Evolutionary conservation across 2,113 vertebrate genomes (phyloP), one percentile per base, ranked within the genome.

Genomic region (Bos indicus): DNA sequence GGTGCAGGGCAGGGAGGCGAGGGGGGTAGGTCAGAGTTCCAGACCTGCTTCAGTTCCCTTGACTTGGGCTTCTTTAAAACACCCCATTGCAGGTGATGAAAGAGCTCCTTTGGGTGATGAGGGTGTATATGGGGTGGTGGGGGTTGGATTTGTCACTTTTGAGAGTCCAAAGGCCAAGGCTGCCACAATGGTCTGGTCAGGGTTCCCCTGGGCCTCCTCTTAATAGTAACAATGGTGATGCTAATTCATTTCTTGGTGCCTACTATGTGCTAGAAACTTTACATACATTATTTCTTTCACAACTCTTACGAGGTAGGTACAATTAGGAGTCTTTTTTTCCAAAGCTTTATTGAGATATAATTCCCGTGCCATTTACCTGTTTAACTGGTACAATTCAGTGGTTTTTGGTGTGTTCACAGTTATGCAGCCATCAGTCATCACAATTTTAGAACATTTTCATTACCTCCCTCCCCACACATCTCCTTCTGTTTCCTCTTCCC

Each of bases 161-260:
- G 57, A 92, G 59, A 97, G 46, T 89, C 30, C 87, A 90, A 78
- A 97, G 67, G 78, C 91, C 92, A 94, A 94, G 57, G 23, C 26
- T 80, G 10, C 56, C 36, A 48, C 3, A 5, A 54, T 10, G 51
- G 84, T 21, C 83, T 90, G 57, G n/a, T 67, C 36, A 60, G 23
- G 64, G 40, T 30, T 95, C 23, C 88, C 48, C 33, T 8, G 3
- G 48, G 40, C 40, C 23, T 64, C 67, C 28, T 80, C 57, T 59
- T 78, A 62, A 36, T 46, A 90, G 33, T 16, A 87, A 57, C 57
- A 87, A 12, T 36, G 85, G 90, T 33, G 52, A 52, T 30, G 77
- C 13, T 81, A 91, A 81, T 6, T 25, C 33, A 57, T 48, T 87
- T 96, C 71, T 84, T 81, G 6, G 40, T 62, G 54, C n/a, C 64